Evolutionary conservation across 1,140 invertebrate species (phyloP).

Genomic region (Chironomus striatipennis): DNA sequence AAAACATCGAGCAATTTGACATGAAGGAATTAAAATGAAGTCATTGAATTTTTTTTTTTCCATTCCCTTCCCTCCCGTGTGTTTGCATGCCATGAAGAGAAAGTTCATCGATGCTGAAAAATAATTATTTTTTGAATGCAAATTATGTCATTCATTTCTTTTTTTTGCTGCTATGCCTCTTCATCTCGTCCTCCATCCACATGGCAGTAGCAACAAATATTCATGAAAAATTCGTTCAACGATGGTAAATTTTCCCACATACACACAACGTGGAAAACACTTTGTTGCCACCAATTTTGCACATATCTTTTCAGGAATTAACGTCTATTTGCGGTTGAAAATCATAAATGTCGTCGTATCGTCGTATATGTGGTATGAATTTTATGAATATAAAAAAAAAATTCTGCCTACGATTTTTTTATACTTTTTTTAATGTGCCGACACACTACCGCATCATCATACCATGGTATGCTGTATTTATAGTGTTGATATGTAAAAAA

Average conservation of each 20-base stretch:
- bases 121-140: slow-evolving; percentile 10
- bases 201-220: too few species aligned
- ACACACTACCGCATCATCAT: too few species aligned
- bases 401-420: too few species aligned
- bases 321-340: background rate
- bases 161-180: background rate
- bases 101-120: background rate
- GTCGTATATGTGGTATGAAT: too few species aligned
- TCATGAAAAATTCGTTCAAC: too few species aligned
- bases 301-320: slow-evolving; percentile 14
- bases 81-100: background rate
- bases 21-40: slow-evolving; percentile 14
- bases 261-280: too few species aligned
- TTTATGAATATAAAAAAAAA: too few species aligned
- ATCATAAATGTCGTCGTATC: background rate
- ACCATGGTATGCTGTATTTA: too few species aligned
- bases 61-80: background rate
- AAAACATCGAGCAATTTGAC: background rate
- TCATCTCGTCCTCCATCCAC: too few species aligned
- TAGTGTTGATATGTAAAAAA: too few species aligned
- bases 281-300: background rate
- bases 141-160: background rate
- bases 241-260: too few species aligned
- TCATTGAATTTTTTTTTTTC: background rate
- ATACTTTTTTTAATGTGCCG: too few species aligned